Base-by-base conservation (phyloP, 2,888 invertebrate species). In the Cheilosia impressa region DNA sequence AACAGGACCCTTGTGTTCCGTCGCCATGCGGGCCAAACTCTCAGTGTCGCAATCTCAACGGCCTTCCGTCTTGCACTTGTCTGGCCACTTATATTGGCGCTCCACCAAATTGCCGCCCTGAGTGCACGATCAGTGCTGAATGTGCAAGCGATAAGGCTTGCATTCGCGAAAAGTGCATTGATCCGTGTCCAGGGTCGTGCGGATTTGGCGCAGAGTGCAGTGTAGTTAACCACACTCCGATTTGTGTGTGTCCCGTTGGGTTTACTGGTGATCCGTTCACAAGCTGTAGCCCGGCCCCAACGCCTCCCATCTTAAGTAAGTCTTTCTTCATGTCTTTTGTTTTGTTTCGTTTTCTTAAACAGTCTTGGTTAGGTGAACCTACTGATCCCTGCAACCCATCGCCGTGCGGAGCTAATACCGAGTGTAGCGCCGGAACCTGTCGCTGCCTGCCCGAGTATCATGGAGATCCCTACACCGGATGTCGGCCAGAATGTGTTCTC, bases 401-500 rank as follows among this genome's bases (percentile, higher is more conserved):
- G 38, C 95, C 95, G 2, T 95, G 95, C 91, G 95, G 97, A n/a
- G 92, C 95, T 10, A 97, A 97, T 90, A 94, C 97, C 2, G 93
- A 94, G 88, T 91, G 90, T 43, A 79, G 75, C 34, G 93, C 95
- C 88, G 96, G 96, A 62, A 91, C 94, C 80, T 96, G 96, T 89
- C 94, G 94, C 27, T 97, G 97, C 90, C 90, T 96, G 47, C 93
- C 94, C 1, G 95, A 96, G 89, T 96, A 95, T 89, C 94, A 94
- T 87, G 97, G 97, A 38, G 96, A 97, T 92, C 96, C 97, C 0
- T 96, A 96, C 88, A 91, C 94, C 55, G 95, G 95, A 57, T 97
- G 96, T 90, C 93, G 96, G 87, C 96, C 96, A 9, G 96, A 96
- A 92, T 96, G 96, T 92, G 94, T 95, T 9, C 92, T 96, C 6